Base-by-base conservation (phyloP, 23 tunicate species). In the Diplosoma virens region DNA sequence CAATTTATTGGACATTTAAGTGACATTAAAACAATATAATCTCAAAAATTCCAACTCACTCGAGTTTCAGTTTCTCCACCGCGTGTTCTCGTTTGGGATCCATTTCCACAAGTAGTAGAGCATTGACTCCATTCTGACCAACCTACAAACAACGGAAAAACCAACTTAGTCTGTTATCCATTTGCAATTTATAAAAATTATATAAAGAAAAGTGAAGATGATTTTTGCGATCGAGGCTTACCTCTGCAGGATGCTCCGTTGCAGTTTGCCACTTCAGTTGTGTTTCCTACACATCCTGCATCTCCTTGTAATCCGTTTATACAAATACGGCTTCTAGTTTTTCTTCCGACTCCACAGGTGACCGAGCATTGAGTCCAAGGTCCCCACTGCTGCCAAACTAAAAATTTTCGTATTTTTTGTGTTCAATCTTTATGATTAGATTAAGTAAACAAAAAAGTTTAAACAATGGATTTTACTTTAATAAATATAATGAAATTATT, bases 351-450 rank as follows among this genome's bases (percentile, higher is more conserved):
- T 22, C 84, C 84, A 1, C 84, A 79, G 45, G 84, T 67, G 21
- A n/a, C 21, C 11, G 84, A 59, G 73, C 88, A 83, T 22, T 65
- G 22, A 1, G 73, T 83, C 88, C 88, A 83, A 2, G 53, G 28
- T 5, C 32, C 21, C 88, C 88, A 83, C 3, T 55, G 23, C 5
- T 30, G 37, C 71, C 71, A 65, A 25, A 37, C 71, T 30, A 17
- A 17, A 46, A 14, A 46, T n/a, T n/a, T n/a, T n/a, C n/a, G n/a
- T n/a, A n/a, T n/a, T n/a, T n/a, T n/a, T n/a, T n/a, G n/a, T n/a
- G n/a, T n/a, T n/a, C n/a, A n/a, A n/a, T n/a, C n/a, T n/a, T n/a
- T n/a, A n/a, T n/a, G n/a, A n/a, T n/a, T n/a, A n/a, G n/a, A n/a
- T n/a, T n/a, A n/a, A n/a, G n/a, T n/a, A n/a, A n/a, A n/a, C n/a